Evolutionary conservation across 1,140 invertebrate genomes (phyloP), one percentile per base, ranked within the genome.

Genomic region (Bombus superbus): DNA sequence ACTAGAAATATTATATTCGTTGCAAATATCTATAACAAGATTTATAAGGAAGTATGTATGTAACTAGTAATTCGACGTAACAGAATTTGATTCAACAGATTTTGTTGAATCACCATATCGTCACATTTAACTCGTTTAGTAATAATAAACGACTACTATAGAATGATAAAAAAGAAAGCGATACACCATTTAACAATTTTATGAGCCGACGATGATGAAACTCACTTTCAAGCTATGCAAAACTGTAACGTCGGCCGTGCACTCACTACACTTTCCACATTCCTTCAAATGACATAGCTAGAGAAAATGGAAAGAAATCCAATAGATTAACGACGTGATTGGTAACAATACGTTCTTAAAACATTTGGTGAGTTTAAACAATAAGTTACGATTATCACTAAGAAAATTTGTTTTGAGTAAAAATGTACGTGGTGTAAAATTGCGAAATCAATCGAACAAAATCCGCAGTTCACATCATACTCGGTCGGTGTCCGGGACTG

Each of bases 211-310:
- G 18, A 53, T 53, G 57, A 66, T 62, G 25, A 32, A 71, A 80
- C 83, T 85, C 83, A 85, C 83, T 85, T 85, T 85, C 83, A 28
- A 85, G 15, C 68, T 64, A 85, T 80, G 53, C 42, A 73, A 73
- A 85, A 85, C 35, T 71, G 47, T 71, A 62, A 72, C 64, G 81
- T 69, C 62, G 44, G 38, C 4, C 47, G 32, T 38, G 15, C 44
- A n/a, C 66, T 62, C 32, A 47, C 28, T 69, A 69, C 73, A 78
- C 81, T 77, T 69, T 85, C 68, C 76, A 80, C 68, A 40, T 80
- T 80, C 42, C 68, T 59, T 53, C 5, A 40, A 13, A 18, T 4
- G 68, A 73, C 18, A 35, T 53, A 32, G 10, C 1, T 15, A 22
- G 6, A 38, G 11, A 47, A 62, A 57, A 40, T 4, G 3, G 3